phyloP scores from a whole-genome alignment of 2,797 vertebrate genomes.

The Manis crassicaudata region DNA sequence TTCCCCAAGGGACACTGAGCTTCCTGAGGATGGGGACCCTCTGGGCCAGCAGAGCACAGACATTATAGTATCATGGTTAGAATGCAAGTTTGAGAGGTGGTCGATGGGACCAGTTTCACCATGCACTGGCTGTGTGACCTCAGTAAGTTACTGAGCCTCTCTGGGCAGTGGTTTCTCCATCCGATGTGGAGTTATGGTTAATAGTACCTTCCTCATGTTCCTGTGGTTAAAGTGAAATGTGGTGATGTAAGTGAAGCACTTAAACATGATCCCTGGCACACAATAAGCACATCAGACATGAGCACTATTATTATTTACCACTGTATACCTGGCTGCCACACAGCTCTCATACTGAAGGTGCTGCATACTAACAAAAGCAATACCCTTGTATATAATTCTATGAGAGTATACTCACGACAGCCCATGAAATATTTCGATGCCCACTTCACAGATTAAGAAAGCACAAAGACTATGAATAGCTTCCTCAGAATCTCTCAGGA shows the following conservation, averaged over 20 bases:
- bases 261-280: neutral
- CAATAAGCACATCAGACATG: neutral
- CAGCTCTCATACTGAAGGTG: neutral
- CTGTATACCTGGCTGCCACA: neutral
- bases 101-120: neutral
- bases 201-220: neutral
- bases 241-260: neutral
- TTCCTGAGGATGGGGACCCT: neutral
- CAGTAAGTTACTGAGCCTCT: neutral
- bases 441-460: neutral
- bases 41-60: neutral
- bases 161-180: neutral
- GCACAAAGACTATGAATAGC: neutral
- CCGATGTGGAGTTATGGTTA: neutral
- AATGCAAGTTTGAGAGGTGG: neutral
- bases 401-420: neutral
- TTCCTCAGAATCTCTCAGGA: neutral
- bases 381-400: neutral
- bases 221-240: neutral
- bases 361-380: neutral
- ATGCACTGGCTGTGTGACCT: neutral
- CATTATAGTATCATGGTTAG: neutral
- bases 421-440: rapidly evolving
- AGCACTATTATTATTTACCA: neutral
- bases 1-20: neutral